Percentiles rank a stretch among this genome's conserved stretches.
phyloP scores from a whole-genome alignment of 2,888 invertebrate genomes.

The Lasioglossum pauxillum region DNA sequence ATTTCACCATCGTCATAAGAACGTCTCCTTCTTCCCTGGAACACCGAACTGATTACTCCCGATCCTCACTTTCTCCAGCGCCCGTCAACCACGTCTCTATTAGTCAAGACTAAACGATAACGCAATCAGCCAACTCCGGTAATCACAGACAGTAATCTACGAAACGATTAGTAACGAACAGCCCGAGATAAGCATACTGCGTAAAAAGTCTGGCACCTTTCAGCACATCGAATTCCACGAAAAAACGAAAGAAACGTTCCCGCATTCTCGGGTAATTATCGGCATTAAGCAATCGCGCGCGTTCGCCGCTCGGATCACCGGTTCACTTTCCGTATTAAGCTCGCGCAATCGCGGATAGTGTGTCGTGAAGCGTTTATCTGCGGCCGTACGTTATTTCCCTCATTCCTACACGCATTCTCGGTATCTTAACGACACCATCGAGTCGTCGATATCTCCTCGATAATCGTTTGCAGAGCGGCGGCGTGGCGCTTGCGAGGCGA shows the following conservation, averaged over 20 bases:
- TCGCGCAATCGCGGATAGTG: constrained; percentile 9
- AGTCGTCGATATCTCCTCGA: constrained; percentile 35
- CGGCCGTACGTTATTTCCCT: constrained; percentile 15
- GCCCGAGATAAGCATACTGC: neutral
- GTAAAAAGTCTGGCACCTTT: neutral
- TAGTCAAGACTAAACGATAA: constrained; percentile 1
- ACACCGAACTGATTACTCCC: neutral
- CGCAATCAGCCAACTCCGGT: neutral
- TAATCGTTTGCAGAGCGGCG: constrained; percentile 25
- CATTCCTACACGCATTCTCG: constrained; percentile 17
- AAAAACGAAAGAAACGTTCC: neutral
- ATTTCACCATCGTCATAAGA: no score
- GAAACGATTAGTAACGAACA: neutral
- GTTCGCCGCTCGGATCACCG: neutral
- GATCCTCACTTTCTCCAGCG: neutral
- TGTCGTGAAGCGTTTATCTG: constrained; percentile 15
- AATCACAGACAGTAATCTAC: neutral
- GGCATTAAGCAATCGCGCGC: constrained; percentile 2
- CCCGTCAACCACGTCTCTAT: neutral
- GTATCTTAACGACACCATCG: constrained; percentile 26
- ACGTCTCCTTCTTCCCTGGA: neutral
- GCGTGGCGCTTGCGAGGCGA: constrained; percentile 46
- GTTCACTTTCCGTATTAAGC: constrained; percentile 6
- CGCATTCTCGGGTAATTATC: constrained; percentile 7
- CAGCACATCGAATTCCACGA: neutral